Conservation (phyloP, 2,888 invertebrate species). For the Plebejus anna region DNA sequence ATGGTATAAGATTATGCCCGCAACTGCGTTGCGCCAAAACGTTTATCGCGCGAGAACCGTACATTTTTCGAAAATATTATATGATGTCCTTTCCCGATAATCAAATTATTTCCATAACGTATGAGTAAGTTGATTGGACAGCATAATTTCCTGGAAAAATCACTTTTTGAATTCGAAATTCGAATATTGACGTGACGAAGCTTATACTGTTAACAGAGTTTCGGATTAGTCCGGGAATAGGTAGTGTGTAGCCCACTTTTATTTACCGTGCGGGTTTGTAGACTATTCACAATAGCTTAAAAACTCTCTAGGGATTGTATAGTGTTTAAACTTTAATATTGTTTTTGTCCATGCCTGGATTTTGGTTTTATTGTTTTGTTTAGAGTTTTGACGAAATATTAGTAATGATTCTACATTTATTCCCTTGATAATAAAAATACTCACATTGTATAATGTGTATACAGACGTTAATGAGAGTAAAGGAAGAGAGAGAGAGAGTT, state of each 20-base stretch:
- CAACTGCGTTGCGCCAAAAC: no score
- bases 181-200: slow-evolving; percentile 2
- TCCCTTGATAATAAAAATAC: no score
- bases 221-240: slow-evolving; percentile 1
- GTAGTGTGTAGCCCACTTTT: neutral
- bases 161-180: neutral
- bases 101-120: no score
- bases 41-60: no score
- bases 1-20: no score
- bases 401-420: no score
- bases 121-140: neutral
- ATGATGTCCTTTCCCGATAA: no score
- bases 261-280: neutral
- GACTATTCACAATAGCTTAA: neutral
- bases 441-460: no score
- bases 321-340: neutral
- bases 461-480: no score
- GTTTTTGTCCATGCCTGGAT: neutral
- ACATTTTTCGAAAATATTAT: no score
- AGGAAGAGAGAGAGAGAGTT: no score
- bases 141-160: neutral
- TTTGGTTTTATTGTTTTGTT: neutral
- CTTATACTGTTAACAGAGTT: neutral
- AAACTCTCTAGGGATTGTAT: neutral
- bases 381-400: neutral